Base-by-base conservation (phyloP, 2,113 vertebrate genomes). In the Neolamprologus longior region DNA sequence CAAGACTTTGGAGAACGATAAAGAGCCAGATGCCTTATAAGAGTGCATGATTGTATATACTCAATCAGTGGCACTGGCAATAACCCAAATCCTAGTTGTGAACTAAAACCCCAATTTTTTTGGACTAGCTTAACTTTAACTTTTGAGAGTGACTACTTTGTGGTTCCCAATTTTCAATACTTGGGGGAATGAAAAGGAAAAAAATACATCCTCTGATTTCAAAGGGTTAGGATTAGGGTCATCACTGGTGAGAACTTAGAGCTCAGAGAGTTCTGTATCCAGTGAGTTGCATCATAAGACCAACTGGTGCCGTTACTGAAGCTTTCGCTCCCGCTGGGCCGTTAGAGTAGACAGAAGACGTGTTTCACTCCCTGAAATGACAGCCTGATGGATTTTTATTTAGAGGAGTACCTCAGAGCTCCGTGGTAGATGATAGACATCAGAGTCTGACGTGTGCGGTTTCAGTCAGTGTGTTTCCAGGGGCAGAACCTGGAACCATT, bases 401-500 rank as follows among this genome's bases (percentile, higher is more conserved):
- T 40, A 9, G 24, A 61, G 73, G 37, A 76, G 45, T 63, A 76
- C 52, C 80, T 81, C 50, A 14, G 84, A 84, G 80, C 26, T 45
- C 71, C 26, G 4, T 14, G 28, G 66, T 26, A 73, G 24, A 57
- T 79, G 61, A 81, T 21, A 13, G 54, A 26, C 81, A 15, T 71
- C 63, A 37, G 84, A 86, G 63, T 89, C 76, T 86, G 66, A 21
- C 6, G 5, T 68, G 13, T 35, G 52, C 84, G 82, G 88, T 88
- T 93, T 92, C 90, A 91, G 89, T 84, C 54, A 2, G 47, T 80
- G 45, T 76, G 73, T 88, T 83, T 83, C 83, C 91, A 90, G 86
- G 83, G 88, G 83, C 54, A 37, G 68, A 86, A 91, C 90, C 93
- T 92, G 89, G 89, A 93, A 86, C 81, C 83, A 61, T 84, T 91